A percentile compares a stretch with the other conserved stretches of the same genome.
phyloP scores from a whole-genome alignment of 2,113 vertebrate species.

The Alosa alosa region DNA sequence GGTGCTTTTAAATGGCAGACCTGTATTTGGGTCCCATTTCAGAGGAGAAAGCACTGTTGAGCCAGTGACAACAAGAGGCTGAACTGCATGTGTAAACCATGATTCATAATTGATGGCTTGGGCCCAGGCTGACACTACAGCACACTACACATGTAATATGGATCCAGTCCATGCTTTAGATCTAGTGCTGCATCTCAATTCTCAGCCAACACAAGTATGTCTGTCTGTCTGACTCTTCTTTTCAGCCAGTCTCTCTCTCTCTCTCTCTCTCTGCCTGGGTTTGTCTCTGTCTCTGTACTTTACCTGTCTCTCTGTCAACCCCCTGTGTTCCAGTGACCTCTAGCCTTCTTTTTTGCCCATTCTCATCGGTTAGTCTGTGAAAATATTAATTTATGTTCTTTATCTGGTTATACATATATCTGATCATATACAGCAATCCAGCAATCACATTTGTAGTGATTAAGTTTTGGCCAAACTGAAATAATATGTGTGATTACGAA shows the following conservation, averaged over 20 bases:
- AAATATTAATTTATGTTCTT: background rate
- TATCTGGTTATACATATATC: background rate
- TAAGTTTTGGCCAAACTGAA: background rate
- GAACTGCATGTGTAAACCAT: slow-evolving; percentile 83
- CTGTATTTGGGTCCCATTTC: slow-evolving; percentile 77
- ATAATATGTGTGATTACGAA: too few relatives aligned
- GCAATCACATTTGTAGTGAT: background rate
- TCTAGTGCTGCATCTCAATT: slow-evolving; percentile 67
- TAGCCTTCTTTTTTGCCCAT: background rate
- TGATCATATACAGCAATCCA: background rate
- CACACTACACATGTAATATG: slow-evolving; percentile 85
- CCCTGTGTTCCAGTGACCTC: background rate
- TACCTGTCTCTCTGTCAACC: background rate
- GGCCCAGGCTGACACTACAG: slow-evolving; percentile 78
- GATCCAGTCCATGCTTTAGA: slow-evolving; percentile 78
- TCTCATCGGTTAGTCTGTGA: background rate
- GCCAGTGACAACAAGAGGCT: slow-evolving; percentile 73
- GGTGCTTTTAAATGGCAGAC: slow-evolving; percentile 77
- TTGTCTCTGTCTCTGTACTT: background rate
- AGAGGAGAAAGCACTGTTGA: slow-evolving; percentile 72
- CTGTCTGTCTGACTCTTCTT: slow-evolving; percentile 36
- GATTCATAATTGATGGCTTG: slow-evolving; percentile 94
- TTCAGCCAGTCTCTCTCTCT: background rate
- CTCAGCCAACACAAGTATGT: slow-evolving; percentile 62
- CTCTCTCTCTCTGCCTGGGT: background rate